Conservation (phyloP, 2,888 invertebrate species). For the Lucinisca nassula region DNA sequence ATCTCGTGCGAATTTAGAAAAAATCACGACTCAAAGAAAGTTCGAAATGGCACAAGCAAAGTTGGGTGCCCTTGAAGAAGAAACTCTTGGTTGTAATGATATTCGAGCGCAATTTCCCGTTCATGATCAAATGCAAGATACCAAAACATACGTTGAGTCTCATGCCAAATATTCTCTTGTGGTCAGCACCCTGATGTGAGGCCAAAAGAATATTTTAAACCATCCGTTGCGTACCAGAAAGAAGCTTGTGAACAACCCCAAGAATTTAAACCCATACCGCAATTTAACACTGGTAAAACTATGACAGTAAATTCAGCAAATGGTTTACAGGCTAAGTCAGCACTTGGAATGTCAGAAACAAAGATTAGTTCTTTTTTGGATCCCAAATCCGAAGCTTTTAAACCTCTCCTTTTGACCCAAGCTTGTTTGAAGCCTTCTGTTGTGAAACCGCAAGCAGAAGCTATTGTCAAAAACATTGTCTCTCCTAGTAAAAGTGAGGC, state of each 20-base stretch:
- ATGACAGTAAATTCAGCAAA: not conserved
- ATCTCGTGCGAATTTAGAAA: slow-evolving; percentile 15
- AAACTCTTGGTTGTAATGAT: not conserved
- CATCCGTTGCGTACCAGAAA: not conserved
- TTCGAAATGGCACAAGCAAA: slow-evolving; percentile 21
- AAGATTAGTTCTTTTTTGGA: not conserved
- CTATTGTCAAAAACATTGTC: no score
- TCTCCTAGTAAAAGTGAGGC: no score
- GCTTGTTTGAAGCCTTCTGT: no score
- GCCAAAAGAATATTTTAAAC: not conserved
- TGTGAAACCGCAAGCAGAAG: not conserved
- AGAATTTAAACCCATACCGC: not conserved
- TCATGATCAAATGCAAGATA: not conserved
- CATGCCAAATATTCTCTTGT: not conserved
- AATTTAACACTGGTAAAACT: not conserved
- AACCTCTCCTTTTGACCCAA: no score
- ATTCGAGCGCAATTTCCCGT: not conserved
- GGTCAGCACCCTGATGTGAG: not conserved
- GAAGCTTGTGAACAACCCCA: not conserved
- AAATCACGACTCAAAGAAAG: not conserved
- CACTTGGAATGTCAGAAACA: not conserved
- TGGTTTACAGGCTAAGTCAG: not conserved
- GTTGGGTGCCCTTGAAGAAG: not conserved
- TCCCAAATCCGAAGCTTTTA: not conserved
- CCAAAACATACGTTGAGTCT: not conserved